Evolutionary conservation across 2,113 vertebrate species (phyloP).

Genomic region (Calypte anna): DNA sequence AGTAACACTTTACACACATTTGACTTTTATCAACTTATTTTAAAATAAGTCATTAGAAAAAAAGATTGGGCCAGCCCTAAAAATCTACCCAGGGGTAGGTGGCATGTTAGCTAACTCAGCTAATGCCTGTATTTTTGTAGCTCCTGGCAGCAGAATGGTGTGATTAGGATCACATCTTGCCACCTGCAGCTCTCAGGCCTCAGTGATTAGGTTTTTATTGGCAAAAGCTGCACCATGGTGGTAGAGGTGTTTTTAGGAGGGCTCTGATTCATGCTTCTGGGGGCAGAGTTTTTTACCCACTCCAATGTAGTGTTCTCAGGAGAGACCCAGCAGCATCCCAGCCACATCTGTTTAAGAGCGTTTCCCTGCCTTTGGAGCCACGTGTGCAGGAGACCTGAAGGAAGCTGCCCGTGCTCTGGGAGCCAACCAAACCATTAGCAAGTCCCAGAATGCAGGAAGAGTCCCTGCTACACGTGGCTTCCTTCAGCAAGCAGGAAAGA

Average conservation of each 20-base stretch:
- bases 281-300: not conserved
- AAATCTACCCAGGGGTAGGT: not conserved
- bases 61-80: not conserved
- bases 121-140: not conserved
- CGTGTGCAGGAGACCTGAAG: not conserved
- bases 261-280: not conserved
- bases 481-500: not conserved
- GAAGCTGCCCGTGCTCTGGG: not conserved
- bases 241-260: not conserved
- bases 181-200: not conserved
- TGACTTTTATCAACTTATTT: not conserved
- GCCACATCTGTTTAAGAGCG: not conserved
- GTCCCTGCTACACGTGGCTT: not conserved
- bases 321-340: not conserved
- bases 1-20: not conserved
- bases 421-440: not conserved
- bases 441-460: not conserved
- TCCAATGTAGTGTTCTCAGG: not conserved
- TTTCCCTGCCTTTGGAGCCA: not conserved
- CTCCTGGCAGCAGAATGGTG: not conserved
- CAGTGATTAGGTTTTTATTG: not conserved
- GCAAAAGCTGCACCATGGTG: too few relatives aligned
- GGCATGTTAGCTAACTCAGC: not conserved
- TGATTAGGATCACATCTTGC: not conserved
- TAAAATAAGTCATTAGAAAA: not conserved